These are phyloP conservation scores for Columba livia DNA, from an alignment of 2,113 vertebrate genomes.

Conservation along the genomic window DNA sequence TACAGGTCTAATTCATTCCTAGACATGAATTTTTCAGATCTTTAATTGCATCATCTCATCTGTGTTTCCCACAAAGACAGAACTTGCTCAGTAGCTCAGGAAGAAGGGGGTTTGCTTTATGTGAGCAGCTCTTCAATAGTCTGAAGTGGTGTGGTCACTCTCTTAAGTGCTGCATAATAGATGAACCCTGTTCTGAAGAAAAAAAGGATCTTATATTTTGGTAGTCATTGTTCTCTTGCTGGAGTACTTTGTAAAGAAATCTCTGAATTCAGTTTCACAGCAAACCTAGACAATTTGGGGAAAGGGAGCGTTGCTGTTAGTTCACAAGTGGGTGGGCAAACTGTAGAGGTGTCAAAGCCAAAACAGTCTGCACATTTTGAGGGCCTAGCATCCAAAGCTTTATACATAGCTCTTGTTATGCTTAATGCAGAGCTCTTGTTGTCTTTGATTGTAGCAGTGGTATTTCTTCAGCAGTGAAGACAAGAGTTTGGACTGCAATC, in stretches of 20 bases:
- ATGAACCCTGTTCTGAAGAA: background rate
- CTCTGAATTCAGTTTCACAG: background rate
- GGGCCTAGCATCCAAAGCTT: background rate
- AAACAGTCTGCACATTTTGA: background rate
- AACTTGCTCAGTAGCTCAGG: background rate
- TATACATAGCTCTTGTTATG: background rate
- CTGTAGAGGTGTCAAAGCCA: background rate
- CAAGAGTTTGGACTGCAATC: background rate
- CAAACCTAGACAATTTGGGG: background rate
- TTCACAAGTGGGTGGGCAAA: background rate
- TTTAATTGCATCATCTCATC: background rate
- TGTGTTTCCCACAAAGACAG: background rate
- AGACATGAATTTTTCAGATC: conserved; percentile 23
- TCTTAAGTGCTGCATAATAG: background rate
- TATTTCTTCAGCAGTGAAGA: background rate
- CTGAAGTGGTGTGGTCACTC: background rate
- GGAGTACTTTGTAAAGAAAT: background rate
- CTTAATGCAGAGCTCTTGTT: background rate
- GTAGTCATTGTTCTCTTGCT: background rate
- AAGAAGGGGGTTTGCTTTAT: background rate
- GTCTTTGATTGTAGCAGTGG: background rate
- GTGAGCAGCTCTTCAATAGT: background rate
- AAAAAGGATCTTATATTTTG: background rate
- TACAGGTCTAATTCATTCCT: background rate
- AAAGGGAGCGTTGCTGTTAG: background rate